Evolutionary conservation across 2,888 invertebrate genomes (phyloP).

Genomic region (Lottia gigantea): DNA sequence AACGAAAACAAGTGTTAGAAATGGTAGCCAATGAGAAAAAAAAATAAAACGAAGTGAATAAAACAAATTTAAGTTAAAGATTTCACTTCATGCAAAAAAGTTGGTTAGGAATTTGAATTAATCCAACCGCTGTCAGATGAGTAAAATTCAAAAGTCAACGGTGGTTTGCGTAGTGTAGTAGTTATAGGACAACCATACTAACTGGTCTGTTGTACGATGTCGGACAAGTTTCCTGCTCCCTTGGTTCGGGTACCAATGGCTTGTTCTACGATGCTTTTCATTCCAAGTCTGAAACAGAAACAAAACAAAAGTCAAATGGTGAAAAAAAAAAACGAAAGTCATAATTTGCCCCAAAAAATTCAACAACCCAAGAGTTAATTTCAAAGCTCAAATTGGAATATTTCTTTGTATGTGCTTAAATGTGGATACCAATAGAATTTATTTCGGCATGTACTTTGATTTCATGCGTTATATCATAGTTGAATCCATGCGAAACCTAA

Average conservation of each 20-base stretch:
- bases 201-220: slow-evolving; percentile 43
- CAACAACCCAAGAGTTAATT: too few relatives aligned
- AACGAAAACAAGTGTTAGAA: neutral
- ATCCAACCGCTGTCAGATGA: slow-evolving; percentile 6
- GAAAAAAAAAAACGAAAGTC: too few relatives aligned
- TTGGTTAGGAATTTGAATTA: slow-evolving; percentile 9
- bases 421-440: too few relatives aligned
- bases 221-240: slow-evolving; percentile 39
- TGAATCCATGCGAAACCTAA: too few relatives aligned
- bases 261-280: slow-evolving; percentile 36
- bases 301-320: too few relatives aligned
- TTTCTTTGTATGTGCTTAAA: too few relatives aligned
- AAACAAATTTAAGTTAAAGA: too few relatives aligned
- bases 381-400: too few relatives aligned
- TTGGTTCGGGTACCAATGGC: slow-evolving; percentile 35
- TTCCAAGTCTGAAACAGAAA: slow-evolving; percentile 27
- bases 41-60: neutral
- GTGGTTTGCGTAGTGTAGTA: slow-evolving; percentile 4
- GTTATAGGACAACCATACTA: slow-evolving; percentile 36
- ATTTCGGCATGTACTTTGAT: too few relatives aligned
- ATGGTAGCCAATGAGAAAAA: neutral
- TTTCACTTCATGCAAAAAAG: slow-evolving; percentile 5
- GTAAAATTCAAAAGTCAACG: neutral
- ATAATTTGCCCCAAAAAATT: too few relatives aligned
- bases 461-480: too few relatives aligned